These are phyloP conservation scores for Sebastes oblongus DNA, from an alignment of 2,797 vertebrate species.

Conservation along the genomic window DNA sequence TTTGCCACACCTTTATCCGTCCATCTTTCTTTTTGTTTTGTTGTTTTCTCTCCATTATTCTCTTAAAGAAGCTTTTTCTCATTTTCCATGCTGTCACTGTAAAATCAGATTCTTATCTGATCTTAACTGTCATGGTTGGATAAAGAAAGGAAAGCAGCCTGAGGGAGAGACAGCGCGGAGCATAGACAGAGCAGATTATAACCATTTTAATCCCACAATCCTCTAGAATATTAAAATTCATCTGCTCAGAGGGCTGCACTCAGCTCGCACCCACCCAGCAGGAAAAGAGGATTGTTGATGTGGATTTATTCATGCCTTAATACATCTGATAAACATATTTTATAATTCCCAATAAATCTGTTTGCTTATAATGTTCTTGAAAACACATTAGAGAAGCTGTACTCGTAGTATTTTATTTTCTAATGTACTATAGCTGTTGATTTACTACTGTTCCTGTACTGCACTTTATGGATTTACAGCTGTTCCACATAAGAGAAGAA, in stretches of 20 bases:
- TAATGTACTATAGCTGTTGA: not conserved
- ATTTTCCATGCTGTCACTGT: not conserved
- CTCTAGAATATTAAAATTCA: constrained; percentile 34
- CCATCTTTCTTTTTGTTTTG: not conserved
- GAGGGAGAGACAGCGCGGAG: not conserved
- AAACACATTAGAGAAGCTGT: not conserved
- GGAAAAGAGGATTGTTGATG: constrained; percentile 46
- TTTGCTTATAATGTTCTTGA: not conserved
- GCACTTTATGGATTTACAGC: not conserved
- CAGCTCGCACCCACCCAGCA: not conserved
- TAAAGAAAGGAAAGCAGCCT: not conserved
- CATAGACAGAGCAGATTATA: constrained; percentile 53
- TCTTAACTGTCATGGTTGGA: not conserved
- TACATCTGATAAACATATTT: constrained; percentile 25
- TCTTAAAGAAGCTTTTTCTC: not conserved
- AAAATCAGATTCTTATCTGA: not conserved
- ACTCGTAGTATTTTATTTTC: not conserved
- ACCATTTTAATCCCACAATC: constrained; percentile 56
- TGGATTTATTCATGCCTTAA: constrained; percentile 31
- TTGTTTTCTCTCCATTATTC: not conserved
- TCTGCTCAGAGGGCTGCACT: constrained; percentile 37
- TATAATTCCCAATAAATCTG: not conserved
- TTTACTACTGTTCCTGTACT: not conserved
- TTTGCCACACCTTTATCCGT: not conserved
- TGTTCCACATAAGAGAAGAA: constrained; percentile 14